Base-by-base conservation (phyloP, 2,113 vertebrate genomes). In the Gymnobelideus leadbeateri region DNA sequence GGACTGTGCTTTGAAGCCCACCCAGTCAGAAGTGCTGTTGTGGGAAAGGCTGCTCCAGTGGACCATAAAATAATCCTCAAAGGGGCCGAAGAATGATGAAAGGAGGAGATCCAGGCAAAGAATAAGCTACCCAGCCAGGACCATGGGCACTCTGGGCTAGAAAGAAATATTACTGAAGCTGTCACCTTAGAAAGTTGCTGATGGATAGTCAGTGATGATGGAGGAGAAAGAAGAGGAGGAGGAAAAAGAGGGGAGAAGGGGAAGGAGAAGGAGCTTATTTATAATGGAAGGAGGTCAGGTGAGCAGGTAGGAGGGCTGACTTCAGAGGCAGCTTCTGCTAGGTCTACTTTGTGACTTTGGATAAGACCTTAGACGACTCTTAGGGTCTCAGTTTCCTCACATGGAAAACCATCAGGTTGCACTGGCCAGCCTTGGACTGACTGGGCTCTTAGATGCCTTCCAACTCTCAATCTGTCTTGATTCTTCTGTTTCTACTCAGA, bases 61-160 rank as follows among this genome's bases (percentile, higher is more conserved):
- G 93, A 94, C 96, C 96, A 91, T 97, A 94, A 97, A 97, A 97
- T 94, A 89, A 91, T 52, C 50, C 97, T 98, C 97, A 96, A 94
- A 96, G 96, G 94, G 94, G 94, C 89, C 61, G 51, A 95, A 96
- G 96, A 97, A 95, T 91, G 94, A 94, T 61, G 68, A 84, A 84
- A 84, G 68, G n/a, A 84, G 95, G 89, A 94, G 19, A 14, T 46
- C 89, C 14, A 43, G 95, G 49, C 89, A 0, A 0, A 52, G 89
- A 92, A 91, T 51, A 94, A 94, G 91, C 9, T 84, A 51, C 95
- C 93, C 96, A 95, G 91, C 93, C 84, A 95, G 91, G 52, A 52
- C 28, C 47, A 91, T 1, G 1, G 47, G 97, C 61, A 92, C 50
- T 55, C 55, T 43, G 90, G 91, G 95, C n/a, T 93, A 94, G 89